phyloP scores from a whole-genome alignment of 1,140 invertebrate species.

The Rhagoletis zephyria region DNA sequence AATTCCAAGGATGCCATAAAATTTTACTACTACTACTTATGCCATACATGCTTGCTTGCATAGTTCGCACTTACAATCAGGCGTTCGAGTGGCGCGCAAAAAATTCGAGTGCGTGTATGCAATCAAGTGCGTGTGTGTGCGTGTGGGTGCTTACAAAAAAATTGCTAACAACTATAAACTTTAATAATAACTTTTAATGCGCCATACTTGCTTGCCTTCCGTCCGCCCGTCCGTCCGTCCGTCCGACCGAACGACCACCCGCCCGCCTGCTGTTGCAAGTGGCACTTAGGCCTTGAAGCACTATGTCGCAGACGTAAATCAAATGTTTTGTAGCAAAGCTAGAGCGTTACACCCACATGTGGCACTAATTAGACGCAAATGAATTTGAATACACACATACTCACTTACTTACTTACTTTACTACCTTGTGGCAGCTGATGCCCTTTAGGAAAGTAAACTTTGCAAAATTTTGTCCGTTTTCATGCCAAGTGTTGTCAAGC shows the following conservation, averaged over 20 bases:
- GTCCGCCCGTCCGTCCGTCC: not conserved
- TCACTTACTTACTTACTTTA: too few relatives aligned
- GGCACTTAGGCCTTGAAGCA: constrained; percentile 4
- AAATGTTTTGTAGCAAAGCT: constrained; percentile 32
- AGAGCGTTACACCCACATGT: constrained; percentile 40
- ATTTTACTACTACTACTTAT: constrained; percentile 26
- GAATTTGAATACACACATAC: not conserved
- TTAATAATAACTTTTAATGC: constrained; percentile 48
- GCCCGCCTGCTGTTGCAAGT: not conserved
- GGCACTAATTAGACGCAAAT: constrained; percentile 36
- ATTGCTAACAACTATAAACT: constrained; percentile 45
- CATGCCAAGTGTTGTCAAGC: too few relatives aligned
- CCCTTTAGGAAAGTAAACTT: too few relatives aligned
- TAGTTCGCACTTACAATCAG: constrained; percentile 33
- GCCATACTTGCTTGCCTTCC: constrained; percentile 1
- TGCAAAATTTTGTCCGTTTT: too few relatives aligned
- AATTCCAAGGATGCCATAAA: constrained; percentile 45
- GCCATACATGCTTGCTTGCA: not conserved
- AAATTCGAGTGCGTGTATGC: not conserved
- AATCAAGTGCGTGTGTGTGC: not conserved
- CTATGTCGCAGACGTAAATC: not conserved
- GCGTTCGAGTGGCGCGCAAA: not conserved
- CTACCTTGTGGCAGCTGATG: too few relatives aligned
- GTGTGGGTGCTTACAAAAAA: not conserved
- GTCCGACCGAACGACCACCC: not conserved